These are phyloP conservation scores for Blera fallax DNA, from an alignment of 2,888 invertebrate species.

Conservation along the genomic window DNA sequence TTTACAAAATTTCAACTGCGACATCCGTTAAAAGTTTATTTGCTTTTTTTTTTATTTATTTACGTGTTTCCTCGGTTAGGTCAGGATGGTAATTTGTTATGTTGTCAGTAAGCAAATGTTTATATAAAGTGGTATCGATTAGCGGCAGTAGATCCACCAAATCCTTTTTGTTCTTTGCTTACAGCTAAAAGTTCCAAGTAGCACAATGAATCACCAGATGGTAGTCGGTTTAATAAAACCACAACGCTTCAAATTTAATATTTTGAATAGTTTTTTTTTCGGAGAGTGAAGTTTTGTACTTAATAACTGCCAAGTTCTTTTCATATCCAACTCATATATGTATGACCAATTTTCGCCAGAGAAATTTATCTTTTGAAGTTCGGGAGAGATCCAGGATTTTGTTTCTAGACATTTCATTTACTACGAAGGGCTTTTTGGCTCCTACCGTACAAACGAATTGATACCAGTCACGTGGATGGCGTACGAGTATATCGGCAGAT, in stretches of 20 bases:
- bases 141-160: constrained; percentile 13
- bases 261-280: constrained; percentile 18
- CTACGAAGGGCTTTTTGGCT: neutral
- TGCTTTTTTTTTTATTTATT: too few relatives aligned
- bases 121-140: constrained; percentile 12
- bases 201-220: too few relatives aligned
- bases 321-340: constrained; percentile 16
- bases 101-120: neutral
- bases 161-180: constrained; percentile 14
- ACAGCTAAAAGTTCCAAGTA: too few relatives aligned
- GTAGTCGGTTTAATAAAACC: too few relatives aligned
- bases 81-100: constrained; percentile 16
- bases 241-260: constrained; percentile 18
- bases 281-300: constrained; percentile 22
- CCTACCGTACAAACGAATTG: constrained; percentile 1
- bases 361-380: constrained; percentile 8
- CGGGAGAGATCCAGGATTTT: neutral
- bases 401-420: constrained; percentile 1
- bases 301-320: neutral
- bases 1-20: too few relatives aligned
- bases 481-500: constrained; percentile 15
- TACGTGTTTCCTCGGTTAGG: constrained; percentile 2
- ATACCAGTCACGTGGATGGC: constrained; percentile 18
- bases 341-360: constrained; percentile 3
- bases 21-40: too few relatives aligned